Evolutionary conservation across 2,113 vertebrate genomes (phyloP), one percentile per base, ranked within the genome.

Genomic region (Rhipidura dahli): DNA sequence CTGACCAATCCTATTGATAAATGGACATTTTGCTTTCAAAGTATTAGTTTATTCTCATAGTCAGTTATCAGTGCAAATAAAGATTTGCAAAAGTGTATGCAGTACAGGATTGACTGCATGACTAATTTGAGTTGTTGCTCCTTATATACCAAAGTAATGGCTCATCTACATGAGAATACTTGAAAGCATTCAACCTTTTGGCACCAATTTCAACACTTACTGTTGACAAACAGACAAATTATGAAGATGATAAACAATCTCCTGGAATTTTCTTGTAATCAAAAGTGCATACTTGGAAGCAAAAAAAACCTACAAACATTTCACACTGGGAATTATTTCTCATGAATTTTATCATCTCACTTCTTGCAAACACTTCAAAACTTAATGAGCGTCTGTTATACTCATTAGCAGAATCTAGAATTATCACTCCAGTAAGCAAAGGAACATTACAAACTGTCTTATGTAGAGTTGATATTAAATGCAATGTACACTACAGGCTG

Each of bases 101-200:
- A 83, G 45, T 4, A 4, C 45, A 72, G n/a, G 30, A 66, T 3
- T 2, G 6, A 83, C 60, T 47, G 10, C 40, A 76, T 89, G 90
- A 86, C 21, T 69, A 22, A 45, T 71, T 60, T 11, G 4, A 85
- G 28, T 20, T 66, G 23, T 28, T 78, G 33, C 22, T 75, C 16
- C 13, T 57, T 65, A 59, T 28, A 45, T 5, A 70, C 12, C 21
- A 92, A 92, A 89, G 63, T 57, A 75, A 83, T 30, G 42, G 23
- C n/a, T 77, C 20, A 70, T 44, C 50, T 54, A 35, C 9, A 35
- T 45, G 20, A 76, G 19, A 88, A 51, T 16, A 84, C 40, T 66
- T 60, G 13, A 39, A 84, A 89, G n/a, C 9, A 68, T 85, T 91
- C 79, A 87, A 85, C 10, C 27, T 85, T 93, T 44, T 64, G 63